A percentile compares a stretch with the other conserved stretches of the same genome.
Evolutionary conservation across 2,113 vertebrate species (phyloP).

Genomic region (Limnothrissa miodon): DNA sequence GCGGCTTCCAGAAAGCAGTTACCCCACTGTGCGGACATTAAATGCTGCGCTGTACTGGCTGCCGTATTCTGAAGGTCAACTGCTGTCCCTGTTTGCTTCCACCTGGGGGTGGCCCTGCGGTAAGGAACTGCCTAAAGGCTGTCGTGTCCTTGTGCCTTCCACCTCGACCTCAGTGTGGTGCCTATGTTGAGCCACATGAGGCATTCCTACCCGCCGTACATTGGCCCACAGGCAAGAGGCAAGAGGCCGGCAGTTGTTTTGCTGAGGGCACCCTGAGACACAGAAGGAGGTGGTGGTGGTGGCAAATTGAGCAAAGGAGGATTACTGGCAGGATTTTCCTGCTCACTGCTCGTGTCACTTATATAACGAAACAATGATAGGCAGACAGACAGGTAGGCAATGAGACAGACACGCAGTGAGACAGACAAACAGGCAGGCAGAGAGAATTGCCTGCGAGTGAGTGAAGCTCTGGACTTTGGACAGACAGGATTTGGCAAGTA

Average conservation of each 20-base stretch:
- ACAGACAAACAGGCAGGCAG: background rate
- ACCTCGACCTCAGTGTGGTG: background rate
- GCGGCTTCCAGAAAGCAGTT: background rate
- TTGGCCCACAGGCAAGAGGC: background rate
- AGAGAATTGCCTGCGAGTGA: background rate
- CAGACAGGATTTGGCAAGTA: slow-evolving; percentile 25
- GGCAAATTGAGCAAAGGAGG: background rate
- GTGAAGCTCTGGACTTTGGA: background rate
- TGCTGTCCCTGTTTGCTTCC: background rate
- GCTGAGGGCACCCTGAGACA: background rate
- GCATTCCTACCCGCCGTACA: background rate
- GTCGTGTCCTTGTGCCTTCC: background rate
- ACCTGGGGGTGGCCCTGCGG: background rate
- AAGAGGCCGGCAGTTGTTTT: background rate
- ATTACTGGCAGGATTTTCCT: slow-evolving; percentile 46
- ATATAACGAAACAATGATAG: slow-evolving; percentile 29
- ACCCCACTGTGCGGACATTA: background rate
- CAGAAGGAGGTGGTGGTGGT: background rate
- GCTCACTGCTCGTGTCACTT: slow-evolving; percentile 29
- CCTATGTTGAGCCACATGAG: background rate
- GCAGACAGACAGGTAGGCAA: background rate
- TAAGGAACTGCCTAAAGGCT: background rate
- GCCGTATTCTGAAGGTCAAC: background rate
- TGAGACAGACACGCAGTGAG: background rate
- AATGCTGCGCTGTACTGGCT: background rate